Base-by-base conservation (phyloP, 2,888 invertebrate genomes). In the Anoncus sp. region DNA sequence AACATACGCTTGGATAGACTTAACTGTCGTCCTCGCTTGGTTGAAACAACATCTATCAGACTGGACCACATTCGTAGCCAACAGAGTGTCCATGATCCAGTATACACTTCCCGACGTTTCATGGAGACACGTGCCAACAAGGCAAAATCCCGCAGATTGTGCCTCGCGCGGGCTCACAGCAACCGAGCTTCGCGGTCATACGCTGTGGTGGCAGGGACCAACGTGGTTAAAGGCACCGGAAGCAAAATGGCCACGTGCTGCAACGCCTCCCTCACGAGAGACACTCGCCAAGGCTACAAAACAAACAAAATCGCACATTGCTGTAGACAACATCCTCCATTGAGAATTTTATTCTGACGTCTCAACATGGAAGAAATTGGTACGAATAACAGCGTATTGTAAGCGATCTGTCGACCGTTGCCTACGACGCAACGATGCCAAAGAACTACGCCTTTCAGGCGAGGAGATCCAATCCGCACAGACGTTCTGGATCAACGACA, bases 201-300 rank as follows among this genome's bases (percentile, higher is more conserved):
- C 60, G 3, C 43, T 85, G n/a, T 85, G 85, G 83, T 84, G 83
- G 85, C 49, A 72, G 3, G 85, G 85, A 1, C 83, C 84, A 57
- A 3, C 55, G 10, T 67, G 67, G 67, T 24, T 53, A 10, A 66
- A 45, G 18, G 66, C 24, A 4, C 5, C 60, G 1, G 27, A 62
- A 60, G 53, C 57, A 27, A 31, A 62, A 16, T 71, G 71, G 60
- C 71, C 71, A 51, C 71, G n/a, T 0, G 7, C 12, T 18, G 24
- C 49, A 49, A 31, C 35, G 16, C 7, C 24, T 1, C 67, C 47
- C 6, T 9, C 67, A 1, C 49, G 51, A 43, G 1, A 43, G 4
- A n/a, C 9, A 1, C n/a, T 63, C 24, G 49, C 12, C 7, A 45
- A 63, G 20, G 35, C 62, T 24, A 49, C 40, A 14, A 14, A 18